phyloP scores from a whole-genome alignment of 53 echinoderm and acorn worm genomes.

The Temnopleurus reevesii region DNA sequence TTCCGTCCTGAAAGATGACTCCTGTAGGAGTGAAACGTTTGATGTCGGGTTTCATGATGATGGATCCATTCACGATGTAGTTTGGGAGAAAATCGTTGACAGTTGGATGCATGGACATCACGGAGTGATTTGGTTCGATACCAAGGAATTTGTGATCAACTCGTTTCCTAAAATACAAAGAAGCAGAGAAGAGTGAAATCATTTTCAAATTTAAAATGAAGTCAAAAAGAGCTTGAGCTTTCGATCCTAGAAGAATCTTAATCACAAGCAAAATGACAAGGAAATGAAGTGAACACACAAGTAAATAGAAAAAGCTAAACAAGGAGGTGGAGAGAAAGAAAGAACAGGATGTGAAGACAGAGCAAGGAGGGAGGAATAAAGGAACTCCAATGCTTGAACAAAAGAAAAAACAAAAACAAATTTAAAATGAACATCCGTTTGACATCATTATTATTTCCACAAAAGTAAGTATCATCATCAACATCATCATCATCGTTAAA shows the following conservation, averaged over 20 bases:
- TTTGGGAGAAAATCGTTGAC: constrained; percentile 82
- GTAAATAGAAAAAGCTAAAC: too few species aligned
- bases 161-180: constrained; percentile 1
- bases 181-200: background rate
- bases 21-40: constrained; percentile 74
- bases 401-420: too few species aligned
- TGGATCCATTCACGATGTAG: constrained; percentile 71
- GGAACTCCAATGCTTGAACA: too few species aligned
- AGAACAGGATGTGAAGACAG: background rate
- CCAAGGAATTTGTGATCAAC: constrained; percentile 66
- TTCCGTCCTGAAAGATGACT: constrained; percentile 83
- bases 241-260: background rate
- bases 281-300: too few species aligned
- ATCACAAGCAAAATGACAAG: background rate
- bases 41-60: constrained; percentile 73
- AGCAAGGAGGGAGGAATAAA: too few species aligned
- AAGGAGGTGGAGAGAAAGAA: too few species aligned
- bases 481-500: too few species aligned
- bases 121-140: constrained; percentile 53
- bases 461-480: too few species aligned
- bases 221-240: background rate
- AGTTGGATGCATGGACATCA: constrained; percentile 47
- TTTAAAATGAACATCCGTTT: too few species aligned
- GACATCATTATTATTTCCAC: too few species aligned
- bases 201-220: background rate